Base-by-base conservation (phyloP, 2,888 invertebrate species). In the Dinocampus coccinellae region DNA sequence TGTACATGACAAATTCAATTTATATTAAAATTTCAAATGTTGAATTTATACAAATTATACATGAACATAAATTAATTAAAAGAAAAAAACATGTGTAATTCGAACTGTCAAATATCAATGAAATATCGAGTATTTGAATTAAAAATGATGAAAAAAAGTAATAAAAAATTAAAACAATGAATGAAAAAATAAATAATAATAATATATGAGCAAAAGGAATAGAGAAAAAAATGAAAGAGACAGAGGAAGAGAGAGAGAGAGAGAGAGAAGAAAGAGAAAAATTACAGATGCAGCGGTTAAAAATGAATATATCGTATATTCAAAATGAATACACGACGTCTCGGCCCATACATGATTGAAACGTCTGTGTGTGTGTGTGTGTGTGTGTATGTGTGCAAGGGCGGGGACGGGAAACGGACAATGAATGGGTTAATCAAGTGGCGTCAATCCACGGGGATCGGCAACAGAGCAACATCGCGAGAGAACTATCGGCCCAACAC, bases 351-450 rank as follows among this genome's bases (percentile, higher is more conserved):
- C 36, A 69, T 55, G 69, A 69, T 69, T 69, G 63, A 69, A 34
- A 63, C 69, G 63, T 63, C 39, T 61, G 34, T 63, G 69, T 29
- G 7, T 53, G 39, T 53, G n/a, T n/a, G n/a, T n/a, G n/a, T n/a
- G n/a, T n/a, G n/a, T n/a, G n/a, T n/a, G n/a, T n/a, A n/a, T n/a
- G n/a, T n/a, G n/a, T n/a, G n/a, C n/a, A n/a, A 69, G 47, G 69
- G 69, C 62, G 69, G 62, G 29, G 55, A 69, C 55, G 62, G 42
- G 53, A 55, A 53, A 20, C 39, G 55, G 16, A 26, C 70, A 70
- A 64, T 70, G 64, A 70, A 70, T 70, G 70, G 62, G 64, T 64
- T 70, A 70, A 70, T 70, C 70, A 70, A 70, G 58, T 55, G 39
- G 34, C 64, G 64, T 70, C 70, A 70, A 70, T 64, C 61, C 62